Conservation (phyloP, 2,888 invertebrate species). For the Brachyopa scutellaris region DNA sequence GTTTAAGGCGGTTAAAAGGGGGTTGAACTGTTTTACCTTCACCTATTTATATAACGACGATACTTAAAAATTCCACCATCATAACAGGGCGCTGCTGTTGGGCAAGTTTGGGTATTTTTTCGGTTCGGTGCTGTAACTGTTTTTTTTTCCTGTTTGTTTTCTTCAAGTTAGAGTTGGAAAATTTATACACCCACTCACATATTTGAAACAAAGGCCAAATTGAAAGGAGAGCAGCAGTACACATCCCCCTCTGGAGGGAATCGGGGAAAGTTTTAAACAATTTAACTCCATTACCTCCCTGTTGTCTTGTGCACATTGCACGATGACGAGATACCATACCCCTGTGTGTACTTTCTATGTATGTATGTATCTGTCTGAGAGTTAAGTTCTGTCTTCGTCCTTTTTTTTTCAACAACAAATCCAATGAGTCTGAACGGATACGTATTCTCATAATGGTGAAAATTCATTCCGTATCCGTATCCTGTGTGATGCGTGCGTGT, state of each 20-base stretch:
- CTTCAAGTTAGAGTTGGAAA: background rate
- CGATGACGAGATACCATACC: background rate
- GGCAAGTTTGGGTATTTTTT: no score
- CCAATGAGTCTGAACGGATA: conserved; percentile 24
- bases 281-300: conserved; percentile 18
- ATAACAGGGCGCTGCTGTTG: no score
- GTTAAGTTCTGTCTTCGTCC: background rate
- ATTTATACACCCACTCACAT: background rate
- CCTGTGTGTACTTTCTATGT: background rate
- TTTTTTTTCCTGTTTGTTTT: background rate
- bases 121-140: no score
- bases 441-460: conserved; percentile 11
- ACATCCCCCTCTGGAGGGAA: background rate
- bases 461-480: background rate
- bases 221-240: background rate
- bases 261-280: conserved; percentile 14
- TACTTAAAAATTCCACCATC: background rate
- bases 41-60: no score
- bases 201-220: background rate
- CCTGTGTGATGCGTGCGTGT: background rate
- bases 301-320: no score
- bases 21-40: no score
- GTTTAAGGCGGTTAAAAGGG: no score
- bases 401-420: conserved; percentile 13
- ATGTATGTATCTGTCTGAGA: no score